Evolutionary conservation across 2,113 vertebrate genomes (phyloP), one percentile per base, ranked within the genome.

Genomic region (Menidia beryllina): DNA sequence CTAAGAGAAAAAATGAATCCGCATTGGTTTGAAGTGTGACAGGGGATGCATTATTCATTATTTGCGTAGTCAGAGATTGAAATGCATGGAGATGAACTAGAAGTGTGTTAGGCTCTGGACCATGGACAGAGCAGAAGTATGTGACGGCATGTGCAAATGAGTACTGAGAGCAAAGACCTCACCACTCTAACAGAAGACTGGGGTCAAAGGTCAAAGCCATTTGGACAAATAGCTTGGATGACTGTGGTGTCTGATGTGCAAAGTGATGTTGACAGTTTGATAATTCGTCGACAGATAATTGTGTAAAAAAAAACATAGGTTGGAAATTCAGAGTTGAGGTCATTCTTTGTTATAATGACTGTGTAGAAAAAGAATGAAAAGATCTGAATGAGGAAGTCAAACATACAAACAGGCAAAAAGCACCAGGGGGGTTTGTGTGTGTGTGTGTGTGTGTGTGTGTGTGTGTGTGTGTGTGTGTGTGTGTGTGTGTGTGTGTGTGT

Each of bases 321-420:
- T 5, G 36, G 0, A 21, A 14, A 64, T 77, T 36, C 47, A 65
- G 25, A 57, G n/a, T 39, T 69, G 58, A 69, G 56, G 60, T 58
- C 45, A 56, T 52, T 66, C 23, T 13, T 54, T 20, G 24, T 38
- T 19, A 19, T 71, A 36, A 57, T 62, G 55, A 51, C 24, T 43
- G n/a, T 23, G 12, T 52, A 39, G 34, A 25, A 53, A 14, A 56
- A 12, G 2, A 34, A 34, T 3, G 30, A 34, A 34, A 34, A 34
- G 10, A 60, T 27, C 0, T 41, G 1, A 30, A 23, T 6, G 27
- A 14, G 4, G 10, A 75, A 20, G 45, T 20, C 7, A 10, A 64
- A 21, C 34, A 14, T 26, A 36, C 23, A 36, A 17, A 5, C 6
- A 39, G 14, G 8, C 2, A n/a, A n/a, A n/a, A n/a, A n/a, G n/a